A percentile compares a stretch with the other conserved stretches of the same genome.
Evolutionary conservation across 2,113 vertebrate species (phyloP).

Genomic region (Aphyosemion australe): DNA sequence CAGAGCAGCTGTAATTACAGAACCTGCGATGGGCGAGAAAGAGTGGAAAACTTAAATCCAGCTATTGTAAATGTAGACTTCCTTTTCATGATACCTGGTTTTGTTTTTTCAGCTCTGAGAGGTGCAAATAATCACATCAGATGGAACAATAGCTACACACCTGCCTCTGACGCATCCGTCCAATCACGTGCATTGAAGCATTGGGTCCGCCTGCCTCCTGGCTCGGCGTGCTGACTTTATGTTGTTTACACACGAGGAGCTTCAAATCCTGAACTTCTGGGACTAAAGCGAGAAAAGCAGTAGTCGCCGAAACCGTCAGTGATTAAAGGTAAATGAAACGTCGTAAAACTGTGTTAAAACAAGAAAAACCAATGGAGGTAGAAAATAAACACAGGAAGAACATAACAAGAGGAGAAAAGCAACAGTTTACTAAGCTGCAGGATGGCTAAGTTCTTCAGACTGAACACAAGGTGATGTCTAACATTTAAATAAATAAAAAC

Average conservation of each 20-base stretch:
- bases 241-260: conserved; percentile 32
- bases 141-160: conserved; percentile 81
- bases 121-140: conserved; percentile 84
- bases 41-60: conserved; percentile 74
- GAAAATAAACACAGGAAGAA: too few species aligned
- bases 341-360: too few species aligned
- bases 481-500: too few species aligned
- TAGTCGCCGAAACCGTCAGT: too few species aligned
- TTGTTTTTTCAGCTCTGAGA: conserved; percentile 70
- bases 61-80: conserved; percentile 75
- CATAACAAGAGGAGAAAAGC: too few species aligned
- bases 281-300: conserved; percentile 5
- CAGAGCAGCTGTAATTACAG: conserved; percentile 82
- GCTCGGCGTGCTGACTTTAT: conserved; percentile 37
- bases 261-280: conserved; percentile 54
- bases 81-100: conserved; percentile 78
- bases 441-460: too few species aligned
- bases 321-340: too few species aligned
- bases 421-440: too few species aligned
- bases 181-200: conserved; percentile 74
- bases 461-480: too few species aligned
- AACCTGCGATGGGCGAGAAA: conserved; percentile 64
- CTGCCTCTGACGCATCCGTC: conserved; percentile 67
- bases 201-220: conserved; percentile 40
- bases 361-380: too few species aligned